A percentile compares a stretch with the other conserved stretches of the same genome.
Evolutionary conservation across 2,113 vertebrate genomes (phyloP).

Genomic region (Uria aalge): DNA sequence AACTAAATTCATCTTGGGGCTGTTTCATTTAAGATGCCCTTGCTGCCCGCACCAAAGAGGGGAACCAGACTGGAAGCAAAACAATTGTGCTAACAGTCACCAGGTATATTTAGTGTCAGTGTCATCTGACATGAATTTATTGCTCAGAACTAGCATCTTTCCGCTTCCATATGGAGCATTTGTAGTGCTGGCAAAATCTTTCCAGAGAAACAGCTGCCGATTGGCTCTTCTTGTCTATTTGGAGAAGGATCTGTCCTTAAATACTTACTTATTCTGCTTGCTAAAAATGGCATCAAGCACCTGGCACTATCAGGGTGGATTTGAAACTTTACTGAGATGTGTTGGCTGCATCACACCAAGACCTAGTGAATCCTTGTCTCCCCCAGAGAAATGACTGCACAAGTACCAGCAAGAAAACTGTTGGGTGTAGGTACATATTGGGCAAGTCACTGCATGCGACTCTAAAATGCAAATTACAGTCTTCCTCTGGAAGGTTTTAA

Average conservation of each 20-base stretch:
- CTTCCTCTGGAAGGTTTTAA: background rate
- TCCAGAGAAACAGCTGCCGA: conserved; percentile 48
- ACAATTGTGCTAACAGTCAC: conserved; percentile 38
- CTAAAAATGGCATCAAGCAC: conserved; percentile 28
- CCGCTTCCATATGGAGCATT: background rate
- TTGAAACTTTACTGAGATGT: background rate
- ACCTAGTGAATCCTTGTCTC: background rate
- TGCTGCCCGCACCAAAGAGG: background rate
- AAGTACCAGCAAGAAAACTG: background rate
- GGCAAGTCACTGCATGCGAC: background rate
- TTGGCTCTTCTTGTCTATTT: conserved; percentile 32
- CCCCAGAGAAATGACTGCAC: background rate
- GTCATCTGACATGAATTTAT: conserved; percentile 42
- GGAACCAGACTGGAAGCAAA: conserved; percentile 46
- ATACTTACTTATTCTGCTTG: conserved; percentile 28
- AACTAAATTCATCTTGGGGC: background rate
- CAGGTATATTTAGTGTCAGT: conserved; percentile 57
- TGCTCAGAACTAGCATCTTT: conserved; percentile 30
- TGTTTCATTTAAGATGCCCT: background rate
- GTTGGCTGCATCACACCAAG: background rate
- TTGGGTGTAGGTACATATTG: background rate
- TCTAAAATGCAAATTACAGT: background rate
- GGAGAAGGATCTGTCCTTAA: conserved; percentile 29
- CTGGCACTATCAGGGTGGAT: background rate
- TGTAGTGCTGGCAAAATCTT: conserved; percentile 29